Evolutionary conservation across 2,113 vertebrate genomes (phyloP), one percentile per base, ranked within the genome.

Genomic region (Taurulus bubalis): DNA sequence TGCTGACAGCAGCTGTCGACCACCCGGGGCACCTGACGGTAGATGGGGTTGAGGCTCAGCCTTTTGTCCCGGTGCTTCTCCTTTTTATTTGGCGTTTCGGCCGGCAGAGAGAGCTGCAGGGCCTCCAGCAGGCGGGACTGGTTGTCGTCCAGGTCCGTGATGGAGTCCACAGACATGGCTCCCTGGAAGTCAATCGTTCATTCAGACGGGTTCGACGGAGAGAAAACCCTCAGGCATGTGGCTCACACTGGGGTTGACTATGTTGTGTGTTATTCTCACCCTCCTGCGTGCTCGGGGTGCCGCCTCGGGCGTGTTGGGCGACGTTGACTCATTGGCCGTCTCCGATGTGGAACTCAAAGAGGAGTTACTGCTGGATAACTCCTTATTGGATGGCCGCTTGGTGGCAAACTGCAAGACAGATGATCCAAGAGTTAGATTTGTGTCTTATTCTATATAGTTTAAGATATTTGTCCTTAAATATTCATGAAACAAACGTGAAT

Each of bases 341-440:
- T 99, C 98, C 0, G 98, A 99, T 68, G 98, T 98, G 68, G 98
- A 99, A 91, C 98, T 99, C 88, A 99, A 96, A 89, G 98, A 99
- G 79, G 98, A 99, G 94, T 99, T 99, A 91, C 98, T 99, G 96
- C 97, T 99, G 91, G 98, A 99, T 80, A 99, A 94, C 95, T 99
- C 98, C 93, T 97, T 98, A 91, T 94, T 96, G 95, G 97, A 98
- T 70, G 97, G 95, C 51, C 95, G 95, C 94, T 97, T 98, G 45
- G 95, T 94, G 90, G 97, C 97, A 14, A 98, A 99, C 10, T 97
- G 96, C 74, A 95, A 26, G 30, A 79, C 15, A 67, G 36, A 77
- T 8, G 2, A 75, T 15, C 7, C 26, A 11, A 55, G 1, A 62
- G 5, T 28, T 75, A 22, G 11, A 38, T 38, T 28, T 34, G 30